Evolutionary conservation across 2,888 invertebrate genomes (phyloP), one percentile per base, ranked within the genome.

Genomic region (Eumerus sabulonum): DNA sequence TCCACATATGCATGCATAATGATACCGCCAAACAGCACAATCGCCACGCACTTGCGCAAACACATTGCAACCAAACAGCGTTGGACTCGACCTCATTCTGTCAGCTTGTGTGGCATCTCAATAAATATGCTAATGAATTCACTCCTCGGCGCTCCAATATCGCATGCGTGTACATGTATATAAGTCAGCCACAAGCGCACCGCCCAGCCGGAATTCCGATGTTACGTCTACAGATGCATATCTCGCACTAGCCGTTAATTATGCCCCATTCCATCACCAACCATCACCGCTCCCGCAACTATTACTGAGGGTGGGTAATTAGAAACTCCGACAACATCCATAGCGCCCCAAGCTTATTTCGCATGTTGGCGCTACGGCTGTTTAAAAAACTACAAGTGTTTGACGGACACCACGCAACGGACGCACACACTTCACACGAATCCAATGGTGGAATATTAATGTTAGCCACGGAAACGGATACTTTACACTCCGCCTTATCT

Each of bases 91-190:
- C 77, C 77, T 47, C 73, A 68, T 68, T 77, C 73, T 53, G 57
- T 59, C 77, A 73, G 77, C 77, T 63, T 77, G 77, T 77, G 77
- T 77, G 77, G 77, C 77, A 77, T 77, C 77, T 77, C 63, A 73
- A 77, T 77, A 77, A 77, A 77, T 73, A 77, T 77, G 77, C 72
- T 77, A 77, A 77, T 77, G 67, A 68, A 51, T 50, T 48, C 16
- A 44, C 50, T 47, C 45, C 18, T 44, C 2, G 7, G 3, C 27
- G 27, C 27, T 27, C 27, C 27, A 27, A 7, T 27, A 27, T 27
- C 7, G 27, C 27, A 7, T 27, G 2, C 27, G 7, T 7, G 27
- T 27, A 27, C 14, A 44, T 40, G 19, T 47, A n/a, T 40, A 14
- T 40, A 12, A 45, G 14, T 64, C 19, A 54, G 38, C 35, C 47